These are phyloP conservation scores for Apostichopus leukothele DNA, from an alignment of 53 echinoderm and acorn worm species.

Conservation along the genomic window DNA sequence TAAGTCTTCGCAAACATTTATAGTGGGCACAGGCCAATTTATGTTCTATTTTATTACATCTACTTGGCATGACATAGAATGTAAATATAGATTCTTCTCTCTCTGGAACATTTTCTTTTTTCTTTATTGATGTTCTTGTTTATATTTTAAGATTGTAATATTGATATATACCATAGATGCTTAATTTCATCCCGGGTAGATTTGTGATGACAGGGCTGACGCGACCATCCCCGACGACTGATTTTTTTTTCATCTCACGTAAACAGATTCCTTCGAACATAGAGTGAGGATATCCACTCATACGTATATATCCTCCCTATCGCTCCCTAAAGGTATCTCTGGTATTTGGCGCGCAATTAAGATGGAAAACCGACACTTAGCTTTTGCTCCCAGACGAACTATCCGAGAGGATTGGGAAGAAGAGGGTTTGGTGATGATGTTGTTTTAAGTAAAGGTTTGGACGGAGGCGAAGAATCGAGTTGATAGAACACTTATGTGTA, in stretches of 20 bases:
- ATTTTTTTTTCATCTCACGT: neutral
- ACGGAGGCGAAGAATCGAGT: neutral
- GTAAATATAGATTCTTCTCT: neutral
- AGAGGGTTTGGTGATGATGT: neutral
- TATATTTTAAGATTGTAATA: neutral
- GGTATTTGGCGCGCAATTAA: slow-evolving; percentile 48
- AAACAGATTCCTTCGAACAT: neutral
- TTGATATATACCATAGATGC: neutral
- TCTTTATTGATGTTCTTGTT: slow-evolving; percentile 3
- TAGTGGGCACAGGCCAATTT: neutral
- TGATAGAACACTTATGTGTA: neutral
- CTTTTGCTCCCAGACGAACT: slow-evolving; percentile 5
- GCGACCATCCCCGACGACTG: neutral
- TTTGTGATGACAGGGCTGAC: slow-evolving; percentile 17
- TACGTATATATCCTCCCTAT: neutral
- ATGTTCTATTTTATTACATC: neutral
- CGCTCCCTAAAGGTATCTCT: slow-evolving; percentile 34
- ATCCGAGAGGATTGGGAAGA: slow-evolving; percentile 12
- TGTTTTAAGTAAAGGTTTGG: neutral
- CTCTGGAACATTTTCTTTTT: neutral
- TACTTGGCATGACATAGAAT: neutral
- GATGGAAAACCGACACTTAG: slow-evolving; percentile 29
- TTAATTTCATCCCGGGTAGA: slow-evolving; percentile 14
- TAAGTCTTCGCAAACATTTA: neutral
- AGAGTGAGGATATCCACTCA: neutral